These are phyloP conservation scores for Caretta caretta DNA, from an alignment of 2,113 vertebrate species.

Conservation along the genomic window DNA sequence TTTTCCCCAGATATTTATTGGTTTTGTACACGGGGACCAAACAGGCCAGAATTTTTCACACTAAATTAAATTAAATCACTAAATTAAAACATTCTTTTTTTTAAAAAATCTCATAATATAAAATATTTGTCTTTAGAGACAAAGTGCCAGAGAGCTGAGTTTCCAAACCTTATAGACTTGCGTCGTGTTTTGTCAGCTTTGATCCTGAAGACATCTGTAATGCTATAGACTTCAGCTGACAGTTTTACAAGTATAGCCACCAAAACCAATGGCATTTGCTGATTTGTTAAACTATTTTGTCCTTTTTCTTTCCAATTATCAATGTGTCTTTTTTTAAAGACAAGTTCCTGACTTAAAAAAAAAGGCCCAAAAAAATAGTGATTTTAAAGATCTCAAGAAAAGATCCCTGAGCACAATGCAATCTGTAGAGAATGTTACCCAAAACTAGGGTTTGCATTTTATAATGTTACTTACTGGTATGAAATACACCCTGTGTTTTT, in stretches of 20 bases:
- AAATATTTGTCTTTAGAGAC: not conserved
- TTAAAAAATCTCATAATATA: not conserved
- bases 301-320: not conserved
- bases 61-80: not conserved
- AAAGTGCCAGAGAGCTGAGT: not conserved
- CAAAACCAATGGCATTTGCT: slow-evolving; percentile 24
- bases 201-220: not conserved
- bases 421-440: not conserved
- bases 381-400: not conserved
- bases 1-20: not conserved
- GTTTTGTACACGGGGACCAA: not conserved
- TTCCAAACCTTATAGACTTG: not conserved
- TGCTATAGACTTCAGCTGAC: not conserved
- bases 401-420: not conserved
- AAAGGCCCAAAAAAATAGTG: too few relatives aligned
- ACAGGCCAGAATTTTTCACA: not conserved
- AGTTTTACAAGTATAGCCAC: not conserved
- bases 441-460: not conserved
- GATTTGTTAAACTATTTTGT: not conserved
- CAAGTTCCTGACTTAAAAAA: not conserved
- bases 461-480: not conserved
- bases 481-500: not conserved
- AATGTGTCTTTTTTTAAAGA: not conserved
- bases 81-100: not conserved
- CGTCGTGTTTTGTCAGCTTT: not conserved